These are phyloP conservation scores for Meandrusa payeni DNA, from an alignment of 2,888 invertebrate species.

Conservation along the genomic window DNA sequence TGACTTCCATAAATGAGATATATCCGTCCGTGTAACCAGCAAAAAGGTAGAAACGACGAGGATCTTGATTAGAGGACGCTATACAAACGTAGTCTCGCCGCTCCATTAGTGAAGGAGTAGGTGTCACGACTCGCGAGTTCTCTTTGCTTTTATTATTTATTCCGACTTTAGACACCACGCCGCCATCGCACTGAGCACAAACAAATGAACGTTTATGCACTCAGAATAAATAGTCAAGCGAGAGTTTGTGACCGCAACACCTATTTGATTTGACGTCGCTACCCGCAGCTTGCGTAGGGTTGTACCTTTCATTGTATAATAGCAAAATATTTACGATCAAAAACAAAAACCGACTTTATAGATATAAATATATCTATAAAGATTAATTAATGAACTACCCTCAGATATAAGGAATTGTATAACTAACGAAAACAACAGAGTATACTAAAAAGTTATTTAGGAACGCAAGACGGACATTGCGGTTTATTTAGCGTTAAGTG, in stretches of 20 bases:
- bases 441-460: too few species aligned
- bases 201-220: slow-evolving; percentile 63
- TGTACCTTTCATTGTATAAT: too few species aligned
- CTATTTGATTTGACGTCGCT: slow-evolving; percentile 23
- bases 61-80: slow-evolving; percentile 71
- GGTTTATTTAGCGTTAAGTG: too few species aligned
- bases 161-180: slow-evolving; percentile 55
- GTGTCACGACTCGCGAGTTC: slow-evolving; percentile 68
- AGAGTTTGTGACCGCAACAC: slow-evolving; percentile 20
- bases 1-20: slow-evolving; percentile 43
- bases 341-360: too few species aligned
- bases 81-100: slow-evolving; percentile 58
- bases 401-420: too few species aligned
- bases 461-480: too few species aligned
- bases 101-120: slow-evolving; percentile 75
- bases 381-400: too few species aligned
- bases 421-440: too few species aligned
- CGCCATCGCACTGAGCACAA: slow-evolving; percentile 46
- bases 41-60: slow-evolving; percentile 58
- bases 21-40: slow-evolving; percentile 46
- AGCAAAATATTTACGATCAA: too few species aligned
- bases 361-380: too few species aligned
- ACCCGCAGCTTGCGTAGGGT: slow-evolving; percentile 10
- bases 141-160: slow-evolving; percentile 73
- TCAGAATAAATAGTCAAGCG: slow-evolving; percentile 40